Percentiles rank a stretch among this genome's conserved stretches.
phyloP scores from a whole-genome alignment of 2,797 vertebrate species.

The Chiroxiphia lanceolata region DNA sequence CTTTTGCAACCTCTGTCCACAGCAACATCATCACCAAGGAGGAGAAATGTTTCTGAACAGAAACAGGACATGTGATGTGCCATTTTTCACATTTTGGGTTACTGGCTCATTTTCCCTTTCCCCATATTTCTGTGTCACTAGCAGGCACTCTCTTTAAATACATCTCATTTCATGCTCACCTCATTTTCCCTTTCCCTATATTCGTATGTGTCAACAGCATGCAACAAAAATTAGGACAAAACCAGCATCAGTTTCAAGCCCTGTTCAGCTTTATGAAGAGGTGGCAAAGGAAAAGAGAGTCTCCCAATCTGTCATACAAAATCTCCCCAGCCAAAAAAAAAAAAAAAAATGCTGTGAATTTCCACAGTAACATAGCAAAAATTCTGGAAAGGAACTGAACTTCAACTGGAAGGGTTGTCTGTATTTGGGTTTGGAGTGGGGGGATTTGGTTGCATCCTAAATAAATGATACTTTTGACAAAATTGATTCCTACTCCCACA shows the following conservation, averaged over 20 bases:
- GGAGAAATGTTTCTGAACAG: neutral
- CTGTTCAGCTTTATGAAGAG: neutral
- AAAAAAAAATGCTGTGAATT: neutral
- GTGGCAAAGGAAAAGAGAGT: neutral
- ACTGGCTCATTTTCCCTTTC: neutral
- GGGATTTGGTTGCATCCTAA: neutral
- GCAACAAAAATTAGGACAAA: constrained; percentile 37
- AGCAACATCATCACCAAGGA: neutral
- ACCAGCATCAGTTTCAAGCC: neutral
- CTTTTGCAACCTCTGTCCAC: neutral
- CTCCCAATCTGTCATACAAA: neutral
- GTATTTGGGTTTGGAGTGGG: neutral
- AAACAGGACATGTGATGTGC: neutral
- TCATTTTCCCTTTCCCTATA: constrained; percentile 27
- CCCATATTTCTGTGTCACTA: neutral
- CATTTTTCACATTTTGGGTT: neutral
- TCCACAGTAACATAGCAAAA: neutral
- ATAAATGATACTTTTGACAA: neutral
- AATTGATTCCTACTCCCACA: neutral
- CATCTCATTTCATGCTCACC: neutral
- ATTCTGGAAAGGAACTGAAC: neutral
- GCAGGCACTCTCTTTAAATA: neutral
- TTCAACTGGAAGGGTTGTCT: neutral
- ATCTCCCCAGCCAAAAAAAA: neutral
- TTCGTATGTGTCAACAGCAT: neutral